Conservation (phyloP, 2,888 invertebrate genomes). For the Leptarthrus brevirostris region DNA sequence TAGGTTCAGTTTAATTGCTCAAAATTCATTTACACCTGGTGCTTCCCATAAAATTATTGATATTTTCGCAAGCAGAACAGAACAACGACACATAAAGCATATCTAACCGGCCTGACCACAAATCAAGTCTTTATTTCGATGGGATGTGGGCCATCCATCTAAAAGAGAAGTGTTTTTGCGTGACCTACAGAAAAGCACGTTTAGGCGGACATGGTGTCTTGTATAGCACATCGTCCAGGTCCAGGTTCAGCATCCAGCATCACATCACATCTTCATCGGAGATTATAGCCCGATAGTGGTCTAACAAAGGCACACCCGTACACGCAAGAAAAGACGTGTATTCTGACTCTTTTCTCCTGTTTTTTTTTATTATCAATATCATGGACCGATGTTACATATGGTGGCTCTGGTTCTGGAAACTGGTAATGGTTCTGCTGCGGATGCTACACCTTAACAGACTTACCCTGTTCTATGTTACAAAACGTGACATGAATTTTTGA, state of each 20-base stretch:
- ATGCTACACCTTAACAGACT: not conserved
- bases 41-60: too few species aligned
- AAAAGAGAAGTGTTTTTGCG: not conserved
- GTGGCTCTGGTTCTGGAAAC: too few species aligned
- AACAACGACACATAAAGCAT: too few species aligned
- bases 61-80: too few species aligned
- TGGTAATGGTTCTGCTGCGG: too few species aligned
- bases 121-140: slow-evolving; percentile 3
- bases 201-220: not conserved
- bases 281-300: not conserved
- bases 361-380: too few species aligned
- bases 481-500: slow-evolving; percentile 4
- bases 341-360: too few species aligned
- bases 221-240: too few species aligned
- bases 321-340: not conserved
- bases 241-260: too few species aligned
- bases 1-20: too few species aligned
- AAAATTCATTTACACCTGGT: too few species aligned
- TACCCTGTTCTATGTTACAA: not conserved
- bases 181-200: slow-evolving; percentile 9
- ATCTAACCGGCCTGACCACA: not conserved
- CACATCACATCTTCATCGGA: not conserved
- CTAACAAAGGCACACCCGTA: not conserved
- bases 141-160: not conserved
- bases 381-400: too few species aligned